phyloP scores from a whole-genome alignment of 2,113 vertebrate species.

The Zonotrichia leucophrys region DNA sequence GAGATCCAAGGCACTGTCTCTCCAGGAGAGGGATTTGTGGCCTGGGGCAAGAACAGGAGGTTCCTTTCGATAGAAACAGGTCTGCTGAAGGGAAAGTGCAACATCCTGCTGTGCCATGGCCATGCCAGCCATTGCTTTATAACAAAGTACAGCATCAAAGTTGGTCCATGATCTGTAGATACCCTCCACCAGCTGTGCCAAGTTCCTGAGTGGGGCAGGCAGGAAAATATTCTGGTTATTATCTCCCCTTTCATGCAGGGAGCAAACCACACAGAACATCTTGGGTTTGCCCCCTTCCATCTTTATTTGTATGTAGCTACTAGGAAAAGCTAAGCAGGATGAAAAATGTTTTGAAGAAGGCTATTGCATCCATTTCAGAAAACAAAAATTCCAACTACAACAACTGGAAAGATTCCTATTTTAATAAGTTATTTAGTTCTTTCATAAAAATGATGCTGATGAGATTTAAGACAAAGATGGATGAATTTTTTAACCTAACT shows the following conservation, averaged over 20 bases:
- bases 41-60: constrained; percentile 37
- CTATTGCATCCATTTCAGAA: neutral
- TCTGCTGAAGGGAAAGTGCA: constrained; percentile 15
- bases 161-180: neutral
- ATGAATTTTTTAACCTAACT: neutral
- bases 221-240: neutral
- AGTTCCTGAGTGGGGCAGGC: neutral
- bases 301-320: neutral
- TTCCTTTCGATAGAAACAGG: neutral
- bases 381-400: neutral
- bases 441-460: neutral
- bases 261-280: neutral
- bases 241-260: neutral
- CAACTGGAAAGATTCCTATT: neutral
- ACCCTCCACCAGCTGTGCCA: neutral
- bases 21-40: neutral
- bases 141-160: constrained; percentile 34
- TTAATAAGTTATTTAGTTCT: neutral
- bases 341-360: neutral
- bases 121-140: constrained; percentile 23
- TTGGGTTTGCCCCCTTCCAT: neutral
- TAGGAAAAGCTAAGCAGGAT: neutral
- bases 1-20: neutral
- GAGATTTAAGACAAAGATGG: neutral
- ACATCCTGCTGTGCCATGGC: neutral